These are phyloP conservation scores for Drosophila pseudoananassae DNA, from an alignment of 1,140 invertebrate genomes.

Conservation along the genomic window DNA sequence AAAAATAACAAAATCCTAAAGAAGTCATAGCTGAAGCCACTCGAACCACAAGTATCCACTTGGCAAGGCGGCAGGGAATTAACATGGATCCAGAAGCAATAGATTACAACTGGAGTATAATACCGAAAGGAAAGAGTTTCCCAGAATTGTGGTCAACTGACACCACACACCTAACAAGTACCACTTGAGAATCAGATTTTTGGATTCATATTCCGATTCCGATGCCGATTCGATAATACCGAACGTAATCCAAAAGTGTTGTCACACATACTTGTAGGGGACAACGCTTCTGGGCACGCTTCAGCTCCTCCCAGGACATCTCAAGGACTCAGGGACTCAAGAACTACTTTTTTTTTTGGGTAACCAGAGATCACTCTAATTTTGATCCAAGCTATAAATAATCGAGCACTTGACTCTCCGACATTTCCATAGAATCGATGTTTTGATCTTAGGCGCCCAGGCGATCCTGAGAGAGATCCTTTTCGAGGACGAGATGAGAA, in stretches of 20 bases:
- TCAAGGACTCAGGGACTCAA: not conserved
- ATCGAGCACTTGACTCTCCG: constrained; percentile 62
- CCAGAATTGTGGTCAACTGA: constrained; percentile 57
- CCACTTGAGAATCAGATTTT: not conserved
- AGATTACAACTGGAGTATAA: too few relatives aligned
- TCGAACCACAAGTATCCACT: constrained; percentile 23
- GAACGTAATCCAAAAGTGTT: constrained; percentile 36
- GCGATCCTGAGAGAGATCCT: constrained; percentile 14
- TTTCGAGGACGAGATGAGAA: too few relatives aligned
- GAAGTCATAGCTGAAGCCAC: constrained; percentile 7
- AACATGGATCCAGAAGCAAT: constrained; percentile 18
- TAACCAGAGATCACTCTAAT: constrained; percentile 69
- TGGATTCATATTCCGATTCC: not conserved
- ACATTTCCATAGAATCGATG: constrained; percentile 65
- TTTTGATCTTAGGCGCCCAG: constrained; percentile 68
- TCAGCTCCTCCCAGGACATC: not conserved
- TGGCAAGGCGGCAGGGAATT: constrained; percentile 11
- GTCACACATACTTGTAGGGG: constrained; percentile 54
- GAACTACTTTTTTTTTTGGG: constrained; percentile 20
- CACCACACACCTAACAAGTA: constrained; percentile 38
- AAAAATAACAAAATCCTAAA: not conserved
- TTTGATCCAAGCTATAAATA: constrained; percentile 77
- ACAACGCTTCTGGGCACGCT: constrained; percentile 36
- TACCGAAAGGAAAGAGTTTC: constrained; percentile 27
- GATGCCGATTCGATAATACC: not conserved